Conservation (phyloP, 2,797 vertebrate genomes). For the Trachurus trachurus region DNA sequence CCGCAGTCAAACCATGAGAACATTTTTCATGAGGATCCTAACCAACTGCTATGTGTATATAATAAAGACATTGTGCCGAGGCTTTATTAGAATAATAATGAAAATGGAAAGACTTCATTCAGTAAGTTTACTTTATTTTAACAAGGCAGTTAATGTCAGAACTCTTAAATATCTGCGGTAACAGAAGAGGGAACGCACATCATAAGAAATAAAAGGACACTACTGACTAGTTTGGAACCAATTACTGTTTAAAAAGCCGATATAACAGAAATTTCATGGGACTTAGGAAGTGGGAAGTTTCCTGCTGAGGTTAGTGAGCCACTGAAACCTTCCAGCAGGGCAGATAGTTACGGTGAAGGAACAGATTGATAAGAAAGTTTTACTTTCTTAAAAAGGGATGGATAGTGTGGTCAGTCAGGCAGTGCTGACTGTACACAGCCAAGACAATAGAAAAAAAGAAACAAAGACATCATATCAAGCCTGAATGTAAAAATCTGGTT, state of each 20-base stretch:
- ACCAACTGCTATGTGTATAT: not conserved
- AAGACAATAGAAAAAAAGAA: not conserved
- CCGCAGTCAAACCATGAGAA: slow-evolving; percentile 6
- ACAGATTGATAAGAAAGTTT: slow-evolving; percentile 1
- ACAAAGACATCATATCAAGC: not conserved
- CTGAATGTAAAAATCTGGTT: not conserved
- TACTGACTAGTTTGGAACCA: not conserved
- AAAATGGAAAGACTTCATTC: not conserved
- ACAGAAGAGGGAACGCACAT: no score
- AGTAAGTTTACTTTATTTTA: not conserved
- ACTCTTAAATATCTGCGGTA: not conserved
- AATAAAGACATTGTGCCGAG: not conserved
- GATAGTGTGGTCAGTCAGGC: not conserved
- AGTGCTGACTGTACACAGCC: not conserved
- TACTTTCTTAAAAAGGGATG: not conserved
- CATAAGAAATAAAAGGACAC: not conserved
- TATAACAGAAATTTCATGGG: not conserved
- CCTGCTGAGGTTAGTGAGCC: slow-evolving; percentile 29
- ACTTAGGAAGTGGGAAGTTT: slow-evolving; percentile 31
- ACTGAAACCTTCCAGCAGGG: not conserved
- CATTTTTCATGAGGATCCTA: not conserved
- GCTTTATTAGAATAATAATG: not conserved
- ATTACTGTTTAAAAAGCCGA: not conserved
- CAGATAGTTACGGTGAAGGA: not conserved
- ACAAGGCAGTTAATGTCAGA: not conserved